Evolutionary conservation across 30 jellyfish, hydroid and myxozoan species (phyloP), one percentile per base, ranked within the genome.

Genomic region (Pseudorhiza aurosa): DNA sequence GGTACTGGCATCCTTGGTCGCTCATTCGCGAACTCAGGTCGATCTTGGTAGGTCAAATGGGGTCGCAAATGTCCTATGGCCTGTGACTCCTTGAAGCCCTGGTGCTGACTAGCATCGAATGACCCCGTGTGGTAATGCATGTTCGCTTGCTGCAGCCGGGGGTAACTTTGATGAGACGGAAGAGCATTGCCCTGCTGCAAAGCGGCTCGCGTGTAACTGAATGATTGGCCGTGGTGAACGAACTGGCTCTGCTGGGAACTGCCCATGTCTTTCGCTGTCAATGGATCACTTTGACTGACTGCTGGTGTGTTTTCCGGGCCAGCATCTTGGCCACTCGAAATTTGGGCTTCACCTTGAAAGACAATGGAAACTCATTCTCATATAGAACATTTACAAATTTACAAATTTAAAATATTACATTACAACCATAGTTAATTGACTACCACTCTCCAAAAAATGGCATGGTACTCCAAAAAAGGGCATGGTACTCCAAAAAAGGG

Each of bases 201-300:
- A 8, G 12, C 27, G 4, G 33, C 75, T 14, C 35, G 86, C 31
- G 44, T 74, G 75, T 73, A 73, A 19, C 42, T 55, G 65, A 33
- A 73, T 0, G 86, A 24, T 45, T 73, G 74, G 37, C 46, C 55
- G 26, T 73, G 86, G 29, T 73, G 75, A 15, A 73, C 15, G 22
- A 21, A 73, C 15, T 65, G 86, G 22, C 35, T 56, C 30, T 73
- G 26, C 44, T 39, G 39, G 25, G 29, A 36, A 33, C 32, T 36
- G 33, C 27, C 55, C 2, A 19, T 73, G n/a, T 44, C 65, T 15
- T 73, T 24, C 2, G 83, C 22, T 46, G 46, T 30, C 28, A 73
- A 8, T 6, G 57, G 47, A 22, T 73, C 86, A 35, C 42, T 22
- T 15, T 73, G 75, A 14, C 75, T 49, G 14, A 44, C 75, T 17